Evolutionary conservation across 2,888 invertebrate species (phyloP).

Genomic region (Sinelater perroti): DNA sequence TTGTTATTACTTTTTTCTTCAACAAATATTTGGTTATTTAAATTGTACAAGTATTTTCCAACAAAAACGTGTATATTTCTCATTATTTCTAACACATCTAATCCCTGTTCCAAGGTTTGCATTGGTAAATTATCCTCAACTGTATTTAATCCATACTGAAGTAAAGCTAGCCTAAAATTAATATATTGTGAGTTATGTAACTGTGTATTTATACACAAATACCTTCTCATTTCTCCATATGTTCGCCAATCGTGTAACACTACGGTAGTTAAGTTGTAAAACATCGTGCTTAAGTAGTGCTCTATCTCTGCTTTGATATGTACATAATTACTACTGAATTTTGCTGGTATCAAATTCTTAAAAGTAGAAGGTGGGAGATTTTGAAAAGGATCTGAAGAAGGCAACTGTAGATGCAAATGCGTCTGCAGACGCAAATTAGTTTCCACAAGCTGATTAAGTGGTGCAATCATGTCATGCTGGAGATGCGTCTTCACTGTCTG

Average conservation of each 20-base stretch:
- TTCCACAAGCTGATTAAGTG: conserved; percentile 87
- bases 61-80: conserved; percentile 95
- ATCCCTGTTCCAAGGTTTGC: conserved; percentile 95
- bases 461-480: conserved; percentile 69
- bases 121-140: conserved; percentile 95
- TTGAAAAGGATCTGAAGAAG: conserved; percentile 62
- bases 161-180: conserved; percentile 72
- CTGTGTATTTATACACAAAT: conserved; percentile 5
- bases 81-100: conserved; percentile 97
- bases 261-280: conserved; percentile 97
- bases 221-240: conserved; percentile 94
- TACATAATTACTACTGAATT: conserved; percentile 57
- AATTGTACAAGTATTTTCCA: conserved; percentile 90
- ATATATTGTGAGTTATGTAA: background rate
- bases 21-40: conserved; percentile 96
- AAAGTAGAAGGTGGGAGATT: conserved; percentile 53
- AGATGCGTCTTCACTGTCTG: conserved; percentile 61
- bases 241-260: conserved; percentile 98
- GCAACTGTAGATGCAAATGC: conserved; percentile 86
- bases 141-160: conserved; percentile 81
- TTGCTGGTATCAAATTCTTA: conserved; percentile 51
- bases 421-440: conserved; percentile 91
- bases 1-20: conserved; percentile 92
- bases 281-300: conserved; percentile 91
- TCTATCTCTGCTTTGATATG: conserved; percentile 69